Evolutionary conservation across 1,140 invertebrate genomes (phyloP).

Genomic region (Drosophila tsacasi): DNA sequence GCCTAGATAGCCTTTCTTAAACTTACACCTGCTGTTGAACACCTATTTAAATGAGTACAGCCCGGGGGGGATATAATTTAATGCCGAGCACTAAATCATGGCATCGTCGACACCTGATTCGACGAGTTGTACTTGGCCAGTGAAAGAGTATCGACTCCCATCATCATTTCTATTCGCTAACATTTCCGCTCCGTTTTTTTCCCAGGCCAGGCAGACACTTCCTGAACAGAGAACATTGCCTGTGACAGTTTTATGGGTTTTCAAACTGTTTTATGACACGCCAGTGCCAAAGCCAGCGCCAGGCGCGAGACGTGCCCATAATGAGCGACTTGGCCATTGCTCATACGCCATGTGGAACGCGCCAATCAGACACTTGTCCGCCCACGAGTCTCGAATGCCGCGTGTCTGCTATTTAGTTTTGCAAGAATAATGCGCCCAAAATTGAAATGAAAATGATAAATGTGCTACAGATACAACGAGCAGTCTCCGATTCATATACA

Average conservation of each 20-base stretch:
- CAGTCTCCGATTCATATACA: conserved; percentile 6
- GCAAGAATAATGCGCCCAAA: conserved; percentile 76
- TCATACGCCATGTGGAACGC: conserved; percentile 79
- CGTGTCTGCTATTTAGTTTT: conserved; percentile 66
- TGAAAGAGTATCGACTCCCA: conserved; percentile 29
- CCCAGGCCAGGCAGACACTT: conserved; percentile 42
- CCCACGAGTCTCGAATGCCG: conserved; percentile 47
- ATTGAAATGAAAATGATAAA: conserved; percentile 84
- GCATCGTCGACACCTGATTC: conserved; percentile 20
- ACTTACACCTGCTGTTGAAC: conserved; percentile 25
- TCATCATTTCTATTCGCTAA: conserved; percentile 37
- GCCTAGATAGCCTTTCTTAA: not conserved
- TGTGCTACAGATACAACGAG: conserved; percentile 73
- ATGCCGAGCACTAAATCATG: conserved; percentile 31
- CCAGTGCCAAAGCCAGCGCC: conserved; percentile 26
- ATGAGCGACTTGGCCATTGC: conserved; percentile 66
- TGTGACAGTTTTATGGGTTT: conserved; percentile 82
- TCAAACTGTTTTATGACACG: conserved; percentile 83
- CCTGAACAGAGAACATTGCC: conserved; percentile 54
- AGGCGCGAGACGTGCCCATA: conserved; percentile 69
- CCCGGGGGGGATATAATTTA: conserved; percentile 19
- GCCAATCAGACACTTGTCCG: conserved; percentile 81
- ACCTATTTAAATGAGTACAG: conserved; percentile 8
- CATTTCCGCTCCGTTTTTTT: conserved; percentile 60
- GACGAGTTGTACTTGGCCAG: not conserved